phyloP scores from a whole-genome alignment of 1,140 invertebrate species.

The Arctopsyche grandis region DNA sequence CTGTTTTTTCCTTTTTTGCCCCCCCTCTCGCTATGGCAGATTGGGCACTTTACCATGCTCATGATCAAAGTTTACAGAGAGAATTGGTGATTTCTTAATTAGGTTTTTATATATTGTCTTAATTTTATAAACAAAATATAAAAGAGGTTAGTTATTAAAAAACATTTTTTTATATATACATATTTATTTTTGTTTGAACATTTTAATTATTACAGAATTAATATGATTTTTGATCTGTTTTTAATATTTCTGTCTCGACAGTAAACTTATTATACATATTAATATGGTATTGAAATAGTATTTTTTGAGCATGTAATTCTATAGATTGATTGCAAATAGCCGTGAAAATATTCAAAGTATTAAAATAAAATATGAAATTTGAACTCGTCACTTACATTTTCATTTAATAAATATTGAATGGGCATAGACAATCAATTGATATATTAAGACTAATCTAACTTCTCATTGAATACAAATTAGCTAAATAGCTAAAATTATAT shows the following conservation, averaged over 20 bases:
- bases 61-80: too few relatives aligned
- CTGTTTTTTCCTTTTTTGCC: too few relatives aligned
- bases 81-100: too few relatives aligned
- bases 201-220: constrained; percentile 60
- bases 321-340: constrained; percentile 68
- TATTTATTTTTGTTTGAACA: too few relatives aligned
- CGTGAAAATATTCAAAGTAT: constrained; percentile 66
- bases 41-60: too few relatives aligned
- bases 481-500: too few relatives aligned
- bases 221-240: constrained; percentile 65
- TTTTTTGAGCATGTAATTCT: constrained; percentile 66
- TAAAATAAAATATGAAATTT: constrained; percentile 69
- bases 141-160: too few relatives aligned
- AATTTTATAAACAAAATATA: too few relatives aligned
- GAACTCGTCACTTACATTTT: constrained; percentile 69
- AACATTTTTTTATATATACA: too few relatives aligned
- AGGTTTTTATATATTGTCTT: too few relatives aligned
- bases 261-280: constrained; percentile 59
- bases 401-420: constrained; percentile 65
- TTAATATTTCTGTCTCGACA: constrained; percentile 74
- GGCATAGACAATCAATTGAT: constrained; percentile 59
- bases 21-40: too few relatives aligned
- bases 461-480: constrained; percentile 62
- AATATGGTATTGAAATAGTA: constrained; percentile 62
- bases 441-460: constrained; percentile 57